phyloP scores from a whole-genome alignment of 1,140 invertebrate genomes.

The Drosophila seguyi region DNA sequence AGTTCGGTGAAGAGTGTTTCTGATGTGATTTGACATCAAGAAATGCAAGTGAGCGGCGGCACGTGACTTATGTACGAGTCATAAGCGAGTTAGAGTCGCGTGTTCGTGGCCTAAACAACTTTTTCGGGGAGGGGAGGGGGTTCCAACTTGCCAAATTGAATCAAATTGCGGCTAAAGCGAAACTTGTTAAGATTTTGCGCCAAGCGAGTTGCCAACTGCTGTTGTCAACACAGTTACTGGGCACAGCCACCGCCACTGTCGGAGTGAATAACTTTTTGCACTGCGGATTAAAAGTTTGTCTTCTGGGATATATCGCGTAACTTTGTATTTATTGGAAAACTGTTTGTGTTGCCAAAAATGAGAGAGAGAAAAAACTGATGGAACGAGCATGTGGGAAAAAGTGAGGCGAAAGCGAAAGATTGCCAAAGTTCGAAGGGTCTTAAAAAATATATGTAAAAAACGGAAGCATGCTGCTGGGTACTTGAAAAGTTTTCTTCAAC shows the following conservation, averaged over 20 bases:
- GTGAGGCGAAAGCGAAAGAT: constrained; percentile 18
- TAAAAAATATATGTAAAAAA: constrained; percentile 1
- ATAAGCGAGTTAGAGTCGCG: constrained; percentile 66
- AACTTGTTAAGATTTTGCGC: constrained; percentile 73
- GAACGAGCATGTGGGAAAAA: background rate
- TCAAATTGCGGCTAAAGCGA: constrained; percentile 73
- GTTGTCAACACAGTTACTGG: constrained; percentile 40
- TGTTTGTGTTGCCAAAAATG: constrained; percentile 18
- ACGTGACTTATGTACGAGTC: constrained; percentile 71
- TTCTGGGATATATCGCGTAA: constrained; percentile 12
- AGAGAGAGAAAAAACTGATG: constrained; percentile 1
- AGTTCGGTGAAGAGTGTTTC: constrained; percentile 50
- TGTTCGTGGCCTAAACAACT: constrained; percentile 62
- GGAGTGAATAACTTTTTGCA: constrained; percentile 55
- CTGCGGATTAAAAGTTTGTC: constrained; percentile 60
- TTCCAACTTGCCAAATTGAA: constrained; percentile 70
- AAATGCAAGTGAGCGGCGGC: constrained; percentile 41
- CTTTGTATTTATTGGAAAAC: constrained; percentile 31
- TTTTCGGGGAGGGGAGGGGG: constrained; percentile 39
- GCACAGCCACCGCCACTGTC: constrained; percentile 29
- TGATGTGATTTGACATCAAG: constrained; percentile 74
- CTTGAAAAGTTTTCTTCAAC: constrained; percentile 1
- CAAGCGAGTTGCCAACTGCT: constrained; percentile 51
- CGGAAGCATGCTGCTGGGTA: constrained; percentile 1
- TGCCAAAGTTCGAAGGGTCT: constrained; percentile 7